These are phyloP conservation scores for Progne subis DNA, from an alignment of 2,113 vertebrate genomes.

Conservation along the genomic window DNA sequence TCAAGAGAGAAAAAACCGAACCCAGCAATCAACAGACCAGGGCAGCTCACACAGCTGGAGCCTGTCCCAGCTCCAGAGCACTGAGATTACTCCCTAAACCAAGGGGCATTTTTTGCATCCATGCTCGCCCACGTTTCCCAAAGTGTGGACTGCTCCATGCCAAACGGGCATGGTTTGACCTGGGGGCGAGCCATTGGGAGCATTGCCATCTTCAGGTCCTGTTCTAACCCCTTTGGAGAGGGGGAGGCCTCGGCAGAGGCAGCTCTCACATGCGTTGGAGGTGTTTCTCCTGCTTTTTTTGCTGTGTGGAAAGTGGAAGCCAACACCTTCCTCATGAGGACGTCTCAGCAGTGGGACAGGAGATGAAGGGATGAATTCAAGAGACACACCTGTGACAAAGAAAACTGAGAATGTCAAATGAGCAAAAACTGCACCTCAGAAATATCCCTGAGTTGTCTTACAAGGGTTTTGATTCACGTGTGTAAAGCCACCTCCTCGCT, in stretches of 20 bases:
- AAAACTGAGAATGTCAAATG: background rate
- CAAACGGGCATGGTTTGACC: accelerated
- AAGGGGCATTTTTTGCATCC: background rate
- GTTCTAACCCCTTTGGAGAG: background rate
- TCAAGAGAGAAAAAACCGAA: background rate
- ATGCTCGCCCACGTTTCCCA: background rate
- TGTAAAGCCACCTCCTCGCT: background rate
- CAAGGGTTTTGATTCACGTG: accelerated
- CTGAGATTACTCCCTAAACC: background rate
- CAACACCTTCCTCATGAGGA: background rate
- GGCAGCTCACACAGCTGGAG: background rate
- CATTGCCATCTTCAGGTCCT: background rate
- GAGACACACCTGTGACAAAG: accelerated
- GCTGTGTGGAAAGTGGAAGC: background rate
- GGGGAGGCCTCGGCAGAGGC: background rate
- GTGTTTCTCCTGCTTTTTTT: background rate
- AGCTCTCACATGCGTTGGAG: background rate
- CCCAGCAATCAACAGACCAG: background rate
- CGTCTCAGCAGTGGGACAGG: background rate
- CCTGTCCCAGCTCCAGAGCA: background rate
- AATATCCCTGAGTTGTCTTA: background rate
- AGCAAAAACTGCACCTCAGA: background rate
- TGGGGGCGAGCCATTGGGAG: background rate
- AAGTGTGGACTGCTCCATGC: background rate
- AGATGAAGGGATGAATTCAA: background rate